These are phyloP conservation scores for Oryzias curvinotus DNA, from an alignment of 2,113 vertebrate genomes.

Conservation along the genomic window DNA sequence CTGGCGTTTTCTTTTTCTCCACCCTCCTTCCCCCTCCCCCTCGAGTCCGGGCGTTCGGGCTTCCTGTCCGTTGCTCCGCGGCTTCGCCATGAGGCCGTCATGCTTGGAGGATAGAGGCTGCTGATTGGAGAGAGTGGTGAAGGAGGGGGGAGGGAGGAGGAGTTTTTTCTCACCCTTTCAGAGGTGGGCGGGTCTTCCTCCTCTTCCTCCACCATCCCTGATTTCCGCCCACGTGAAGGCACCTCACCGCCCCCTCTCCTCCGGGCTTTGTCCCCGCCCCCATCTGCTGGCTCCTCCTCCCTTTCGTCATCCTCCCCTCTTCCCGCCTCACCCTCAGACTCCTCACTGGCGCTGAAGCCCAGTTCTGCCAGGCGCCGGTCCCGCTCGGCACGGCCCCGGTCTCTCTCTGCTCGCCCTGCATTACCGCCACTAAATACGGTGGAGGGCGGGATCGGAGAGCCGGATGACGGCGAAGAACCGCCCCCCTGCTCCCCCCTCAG, in stretches of 20 bases:
- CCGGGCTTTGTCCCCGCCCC: conserved; percentile 48
- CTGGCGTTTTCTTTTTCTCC: conserved; percentile 77
- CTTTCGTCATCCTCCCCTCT: conserved; percentile 67
- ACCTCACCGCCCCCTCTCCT: conserved; percentile 51
- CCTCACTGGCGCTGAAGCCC: conserved; percentile 84
- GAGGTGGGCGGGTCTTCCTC: conserved; percentile 49
- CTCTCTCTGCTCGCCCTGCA: conserved; percentile 45
- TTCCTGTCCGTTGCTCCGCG: conserved; percentile 78
- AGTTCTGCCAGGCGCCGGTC: conserved; percentile 75
- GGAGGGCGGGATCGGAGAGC: conserved; percentile 54
- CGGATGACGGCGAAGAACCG: conserved; percentile 48
- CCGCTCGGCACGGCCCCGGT: conserved; percentile 58
- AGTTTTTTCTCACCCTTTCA: conserved; percentile 63
- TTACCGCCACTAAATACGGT: conserved; percentile 51
- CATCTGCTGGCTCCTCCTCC: conserved; percentile 49
- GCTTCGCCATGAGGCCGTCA: conserved; percentile 56
- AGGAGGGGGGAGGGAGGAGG: conserved; percentile 62
- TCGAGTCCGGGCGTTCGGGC: conserved; percentile 72
- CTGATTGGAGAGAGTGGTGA: conserved; percentile 78
- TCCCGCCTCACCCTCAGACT: conserved; percentile 73
- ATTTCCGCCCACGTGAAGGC: conserved; percentile 47
- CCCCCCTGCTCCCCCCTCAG: conserved; percentile 55
- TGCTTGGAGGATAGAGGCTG: conserved; percentile 56
- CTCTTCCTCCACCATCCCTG: conserved; percentile 63
- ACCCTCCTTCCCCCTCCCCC: conserved; percentile 43